Evolutionary conservation across 2,797 vertebrate genomes (phyloP).

Genomic region (Huso huso): DNA sequence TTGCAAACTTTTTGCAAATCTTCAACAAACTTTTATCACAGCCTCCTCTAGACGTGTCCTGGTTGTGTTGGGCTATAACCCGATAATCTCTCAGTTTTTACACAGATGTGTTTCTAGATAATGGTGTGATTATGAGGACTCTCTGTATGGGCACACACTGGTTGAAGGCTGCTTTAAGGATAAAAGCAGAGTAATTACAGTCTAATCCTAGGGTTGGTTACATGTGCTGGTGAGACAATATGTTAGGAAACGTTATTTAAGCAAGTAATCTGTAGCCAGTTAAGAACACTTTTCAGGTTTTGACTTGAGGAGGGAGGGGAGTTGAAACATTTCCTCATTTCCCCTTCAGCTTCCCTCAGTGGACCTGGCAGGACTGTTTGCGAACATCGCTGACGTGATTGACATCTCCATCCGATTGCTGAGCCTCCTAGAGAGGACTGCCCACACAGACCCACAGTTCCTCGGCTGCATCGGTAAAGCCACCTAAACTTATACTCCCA

Average conservation of each 20-base stretch:
- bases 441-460: slow-evolving; percentile 49
- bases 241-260: neutral
- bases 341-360: slow-evolving; percentile 63
- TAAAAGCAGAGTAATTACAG: too few relatives aligned
- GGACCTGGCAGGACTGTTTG: slow-evolving; percentile 79
- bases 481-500: too few relatives aligned
- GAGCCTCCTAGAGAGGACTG: slow-evolving; percentile 59
- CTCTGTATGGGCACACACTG: too few relatives aligned
- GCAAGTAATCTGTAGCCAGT: neutral
- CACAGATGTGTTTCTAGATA: too few relatives aligned
- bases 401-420: slow-evolving; percentile 67
- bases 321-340: neutral
- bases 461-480: slow-evolving; percentile 73
- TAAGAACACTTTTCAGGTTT: neutral
- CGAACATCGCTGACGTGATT: slow-evolving; percentile 75
- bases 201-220: neutral
- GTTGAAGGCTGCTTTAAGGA: too few relatives aligned
- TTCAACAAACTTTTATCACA: too few relatives aligned
- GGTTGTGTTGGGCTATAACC: too few relatives aligned
- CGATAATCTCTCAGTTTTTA: too few relatives aligned
- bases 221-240: neutral
- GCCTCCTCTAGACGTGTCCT: too few relatives aligned
- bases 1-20: too few relatives aligned
- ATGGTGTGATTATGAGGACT: too few relatives aligned
- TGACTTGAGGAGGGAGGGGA: neutral